Evolutionary conservation across 2,797 vertebrate genomes (phyloP), one percentile per base, ranked within the genome.

Genomic region (Eremophila alpestris): DNA sequence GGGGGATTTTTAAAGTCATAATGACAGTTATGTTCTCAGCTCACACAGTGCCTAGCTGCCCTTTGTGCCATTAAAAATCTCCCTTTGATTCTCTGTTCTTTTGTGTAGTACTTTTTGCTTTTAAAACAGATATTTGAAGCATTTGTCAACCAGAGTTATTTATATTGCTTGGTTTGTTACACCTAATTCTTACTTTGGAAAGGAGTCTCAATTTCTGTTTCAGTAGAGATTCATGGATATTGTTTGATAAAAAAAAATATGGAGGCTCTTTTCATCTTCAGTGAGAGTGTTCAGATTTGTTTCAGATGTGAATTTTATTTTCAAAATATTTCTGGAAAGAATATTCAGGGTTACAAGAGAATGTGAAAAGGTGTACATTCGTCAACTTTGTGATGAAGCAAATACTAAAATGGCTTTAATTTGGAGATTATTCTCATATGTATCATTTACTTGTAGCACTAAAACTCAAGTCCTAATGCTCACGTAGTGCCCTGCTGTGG

Each of bases 51-150:
- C 91, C 91, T 95, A 95, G 90, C 87, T 96, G 84, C 93, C 90
- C 67, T 96, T 94, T 94, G 91, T 93, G 94, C 91, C 94, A 88
- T 96, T 96, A 94, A 94, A 96, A 96, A 95, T 95, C 90, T 93
- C 90, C 82, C 92, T 88, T 94, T 52, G 68, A 84, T 87, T 87
- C 89, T 51, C 24, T 89, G 34, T 64, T 95, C 40, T 68, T 89
- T 68, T 68, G 10, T 91, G 83, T 36, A 43, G 71, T 43, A 30
- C 54, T 49, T 89, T 79, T 84, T 88, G 23, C 51, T 94, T 92
- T 64, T 40, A 67, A 69, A 81, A 11, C 36, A 41, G 32, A 1
- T 79, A 56, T 78, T 81, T 52, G 51, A 92, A 52, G 19, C 82
- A 23, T 83, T 93, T 89, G 54, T 92, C 75, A 76, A 40, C 49